These are phyloP conservation scores for Plemyria rubiginata DNA, from an alignment of 2,888 invertebrate species.

Conservation along the genomic window DNA sequence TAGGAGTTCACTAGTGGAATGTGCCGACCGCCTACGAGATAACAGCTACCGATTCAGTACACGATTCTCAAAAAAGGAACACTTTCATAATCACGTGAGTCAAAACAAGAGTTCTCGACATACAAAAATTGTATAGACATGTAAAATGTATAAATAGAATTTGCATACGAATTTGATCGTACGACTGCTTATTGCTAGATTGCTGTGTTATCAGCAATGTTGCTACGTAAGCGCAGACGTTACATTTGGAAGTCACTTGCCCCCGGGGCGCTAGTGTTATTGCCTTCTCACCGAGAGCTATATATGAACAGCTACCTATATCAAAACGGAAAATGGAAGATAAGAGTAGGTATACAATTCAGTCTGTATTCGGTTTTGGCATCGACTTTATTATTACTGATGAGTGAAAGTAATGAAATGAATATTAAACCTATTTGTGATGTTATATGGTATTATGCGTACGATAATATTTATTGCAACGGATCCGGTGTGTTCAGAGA, in stretches of 20 bases:
- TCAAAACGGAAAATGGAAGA: conserved; percentile 63
- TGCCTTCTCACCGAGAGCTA: conserved; percentile 40
- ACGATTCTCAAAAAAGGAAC: conserved; percentile 84
- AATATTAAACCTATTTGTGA: conserved; percentile 57
- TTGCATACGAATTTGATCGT: conserved; percentile 63
- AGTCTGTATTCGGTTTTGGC: conserved; percentile 82
- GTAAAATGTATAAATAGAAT: conserved; percentile 84
- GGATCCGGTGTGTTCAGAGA: conserved; percentile 34
- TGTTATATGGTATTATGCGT: conserved; percentile 44
- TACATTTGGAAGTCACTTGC: conserved; percentile 49
- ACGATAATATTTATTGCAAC: conserved; percentile 36
- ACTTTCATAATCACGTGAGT: conserved; percentile 73
- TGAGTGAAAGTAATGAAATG: conserved; percentile 46
- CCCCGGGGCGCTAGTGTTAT: conserved; percentile 34
- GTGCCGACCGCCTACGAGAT: conserved; percentile 83
- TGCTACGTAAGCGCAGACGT: conserved; percentile 46
- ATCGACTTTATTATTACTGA: conserved; percentile 73
- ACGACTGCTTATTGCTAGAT: conserved; percentile 83
- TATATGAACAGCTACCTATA: conserved; percentile 45
- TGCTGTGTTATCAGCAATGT: conserved; percentile 62
- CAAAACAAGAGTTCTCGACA: conserved; percentile 77
- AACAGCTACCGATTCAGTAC: conserved; percentile 81
- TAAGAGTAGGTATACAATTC: conserved; percentile 78
- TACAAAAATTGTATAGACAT: conserved; percentile 85
- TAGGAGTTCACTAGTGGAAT: conserved; percentile 82